phyloP scores from a whole-genome alignment of 2,113 vertebrate genomes.

The Naja naja region DNA sequence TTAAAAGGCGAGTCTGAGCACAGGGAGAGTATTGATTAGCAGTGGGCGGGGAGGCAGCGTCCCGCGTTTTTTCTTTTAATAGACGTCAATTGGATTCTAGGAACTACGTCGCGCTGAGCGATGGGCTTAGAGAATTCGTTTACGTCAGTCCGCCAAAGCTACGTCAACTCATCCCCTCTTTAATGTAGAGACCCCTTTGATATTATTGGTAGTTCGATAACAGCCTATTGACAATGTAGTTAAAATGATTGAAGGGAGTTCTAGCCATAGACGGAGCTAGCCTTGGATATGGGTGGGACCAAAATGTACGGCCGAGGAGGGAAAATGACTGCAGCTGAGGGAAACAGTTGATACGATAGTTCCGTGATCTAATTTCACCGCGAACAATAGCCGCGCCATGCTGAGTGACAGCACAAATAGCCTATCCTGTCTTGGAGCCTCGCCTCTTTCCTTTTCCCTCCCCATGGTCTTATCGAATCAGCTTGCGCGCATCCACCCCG shows the following conservation, averaged over 20 bases:
- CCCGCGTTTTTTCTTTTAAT: background rate
- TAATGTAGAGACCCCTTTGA: too few species aligned
- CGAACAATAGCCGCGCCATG: fast-evolving
- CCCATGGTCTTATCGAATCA: background rate
- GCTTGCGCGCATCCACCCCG: background rate
- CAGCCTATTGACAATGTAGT: background rate
- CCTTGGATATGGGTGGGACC: background rate
- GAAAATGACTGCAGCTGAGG: background rate
- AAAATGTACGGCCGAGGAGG: too few species aligned
- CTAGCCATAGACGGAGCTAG: background rate
- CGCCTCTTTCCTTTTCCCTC: background rate
- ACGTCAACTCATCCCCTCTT: background rate
- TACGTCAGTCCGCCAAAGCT: background rate
- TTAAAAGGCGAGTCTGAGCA: background rate
- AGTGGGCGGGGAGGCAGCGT: fast-evolving
- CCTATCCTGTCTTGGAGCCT: background rate
- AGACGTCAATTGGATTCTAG: background rate
- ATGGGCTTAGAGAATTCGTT: background rate
- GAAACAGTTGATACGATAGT: background rate
- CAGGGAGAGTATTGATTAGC: background rate
- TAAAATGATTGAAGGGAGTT: background rate
- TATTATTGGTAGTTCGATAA: background rate
- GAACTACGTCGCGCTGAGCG: background rate
- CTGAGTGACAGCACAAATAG: background rate
- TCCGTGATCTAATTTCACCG: background rate